These are phyloP conservation scores for Ascaphus truei DNA, from an alignment of 2,113 vertebrate genomes.

Conservation along the genomic window DNA sequence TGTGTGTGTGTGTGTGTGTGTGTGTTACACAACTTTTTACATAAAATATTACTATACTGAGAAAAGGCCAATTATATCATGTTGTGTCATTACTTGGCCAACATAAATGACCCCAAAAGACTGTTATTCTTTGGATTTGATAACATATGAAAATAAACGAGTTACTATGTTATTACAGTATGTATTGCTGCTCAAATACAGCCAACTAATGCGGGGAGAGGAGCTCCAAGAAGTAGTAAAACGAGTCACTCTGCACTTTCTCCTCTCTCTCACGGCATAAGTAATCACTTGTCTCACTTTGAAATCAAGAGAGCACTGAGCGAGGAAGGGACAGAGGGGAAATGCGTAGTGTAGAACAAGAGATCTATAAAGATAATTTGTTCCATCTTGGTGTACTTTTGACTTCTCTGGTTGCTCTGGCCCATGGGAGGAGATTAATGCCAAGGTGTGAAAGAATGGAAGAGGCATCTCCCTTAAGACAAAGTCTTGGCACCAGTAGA, in stretches of 20 bases:
- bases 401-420: conserved; percentile 49
- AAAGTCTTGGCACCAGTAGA: conserved; percentile 55
- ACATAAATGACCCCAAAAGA: neutral
- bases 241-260: neutral
- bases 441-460: conserved; percentile 57
- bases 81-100: neutral
- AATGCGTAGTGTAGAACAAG: conserved; percentile 45
- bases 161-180: neutral
- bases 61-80: neutral
- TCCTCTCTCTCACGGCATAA: too few relatives aligned
- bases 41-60: neutral
- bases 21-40: neutral
- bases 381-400: conserved; percentile 54
- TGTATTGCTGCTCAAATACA: neutral
- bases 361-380: conserved; percentile 51
- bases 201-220: neutral
- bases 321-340: too few relatives aligned
- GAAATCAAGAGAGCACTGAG: too few relatives aligned
- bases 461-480: conserved; percentile 46
- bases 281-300: too few relatives aligned
- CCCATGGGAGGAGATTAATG: conserved; percentile 54
- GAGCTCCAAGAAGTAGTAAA: neutral
- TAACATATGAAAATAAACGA: neutral
- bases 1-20: too few relatives aligned
- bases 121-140: neutral